A percentile compares a stretch with the other conserved stretches of the same genome.
These are phyloP conservation scores for Elephantulus edwardii DNA, from an alignment of 2,113 vertebrate genomes.

Conservation along the genomic window DNA sequence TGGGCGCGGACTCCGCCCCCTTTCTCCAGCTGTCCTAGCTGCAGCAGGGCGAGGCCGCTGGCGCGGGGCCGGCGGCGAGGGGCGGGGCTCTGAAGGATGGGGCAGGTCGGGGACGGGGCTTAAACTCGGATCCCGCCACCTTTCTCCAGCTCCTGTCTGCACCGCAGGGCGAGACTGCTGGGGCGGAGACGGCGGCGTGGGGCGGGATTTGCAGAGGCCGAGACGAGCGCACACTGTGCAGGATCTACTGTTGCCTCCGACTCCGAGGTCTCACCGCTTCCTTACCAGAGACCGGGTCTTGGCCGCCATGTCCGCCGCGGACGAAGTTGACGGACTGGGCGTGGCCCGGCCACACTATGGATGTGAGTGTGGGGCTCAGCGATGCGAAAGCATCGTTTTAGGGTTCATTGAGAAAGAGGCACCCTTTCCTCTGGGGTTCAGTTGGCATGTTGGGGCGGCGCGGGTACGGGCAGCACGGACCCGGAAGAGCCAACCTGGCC, in stretches of 20 bases:
- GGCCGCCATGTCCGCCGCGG: slow-evolving; percentile 83
- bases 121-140: slow-evolving; percentile 44
- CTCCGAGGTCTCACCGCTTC: slow-evolving; percentile 34
- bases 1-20: slow-evolving; percentile 56
- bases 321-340: slow-evolving; percentile 82
- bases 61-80: not conserved
- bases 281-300: slow-evolving; percentile 41
- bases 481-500: slow-evolving; percentile 49
- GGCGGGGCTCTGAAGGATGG: no score
- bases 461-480: slow-evolving; percentile 40
- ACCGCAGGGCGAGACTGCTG: not conserved
- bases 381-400: not conserved
- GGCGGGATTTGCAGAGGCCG: not conserved
- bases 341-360: slow-evolving; percentile 85
- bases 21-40: not conserved
- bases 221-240: slow-evolving; percentile 62
- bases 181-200: not conserved
- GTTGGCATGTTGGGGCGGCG: slow-evolving; percentile 10
- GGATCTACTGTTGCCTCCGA: slow-evolving; percentile 66
- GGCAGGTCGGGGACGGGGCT: no score
- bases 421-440: slow-evolving; percentile 8
- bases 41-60: not conserved
- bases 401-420: not conserved
- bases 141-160: not conserved
- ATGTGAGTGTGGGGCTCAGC: slow-evolving; percentile 81